Base-by-base conservation (phyloP, 2,888 invertebrate species). In the Aelia acuminata region DNA sequence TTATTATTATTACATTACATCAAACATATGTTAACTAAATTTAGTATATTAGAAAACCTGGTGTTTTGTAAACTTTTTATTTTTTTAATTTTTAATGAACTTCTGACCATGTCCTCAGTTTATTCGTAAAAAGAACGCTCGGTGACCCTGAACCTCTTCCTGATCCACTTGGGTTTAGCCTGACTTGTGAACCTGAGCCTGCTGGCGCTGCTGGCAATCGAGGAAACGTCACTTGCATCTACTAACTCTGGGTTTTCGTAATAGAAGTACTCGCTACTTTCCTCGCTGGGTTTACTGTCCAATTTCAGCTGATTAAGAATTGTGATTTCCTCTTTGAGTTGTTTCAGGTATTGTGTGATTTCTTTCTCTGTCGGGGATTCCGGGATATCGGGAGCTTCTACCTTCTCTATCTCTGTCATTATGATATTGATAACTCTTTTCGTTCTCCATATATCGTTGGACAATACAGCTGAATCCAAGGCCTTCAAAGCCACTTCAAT, bases 321-420 rank as follows among this genome's bases (percentile, higher is more conserved):
- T 4, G 49, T 3, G 20, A 85, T 31, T 47, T 85, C 85, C 20
- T 85, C 85, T 49, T 49, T 49, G 11, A 85, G 15, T 35, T 85
- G 85, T 22, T 49, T 50, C 50, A 85, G 13, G 31, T 85, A 85
- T 47, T 85, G 49, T 20, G 49, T 53, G 7, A 85, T 15, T 22
- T 85, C 85, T 50, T 85, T 85, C 49, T 50, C 85, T 5, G 85
- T 85, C 85, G 31, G 35, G 4, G 20, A n/a, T 13, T 85, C 85
- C 0, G 53, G 85, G n/a, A 53, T 50, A 39, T 53, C 85, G 22
- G 85, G 85, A 48, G 85, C 43, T 11, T 49, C 85, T 31, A 48
- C 35, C 0, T 85, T 85, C n/a, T 80, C 80, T 8, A 80, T 80
- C 35, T 80, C 43, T 8, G 80, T 80, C 80, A 80, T 43, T 22